Base-by-base conservation (phyloP, 2,888 invertebrate species). In the Aporophyla lueneburgensis region DNA sequence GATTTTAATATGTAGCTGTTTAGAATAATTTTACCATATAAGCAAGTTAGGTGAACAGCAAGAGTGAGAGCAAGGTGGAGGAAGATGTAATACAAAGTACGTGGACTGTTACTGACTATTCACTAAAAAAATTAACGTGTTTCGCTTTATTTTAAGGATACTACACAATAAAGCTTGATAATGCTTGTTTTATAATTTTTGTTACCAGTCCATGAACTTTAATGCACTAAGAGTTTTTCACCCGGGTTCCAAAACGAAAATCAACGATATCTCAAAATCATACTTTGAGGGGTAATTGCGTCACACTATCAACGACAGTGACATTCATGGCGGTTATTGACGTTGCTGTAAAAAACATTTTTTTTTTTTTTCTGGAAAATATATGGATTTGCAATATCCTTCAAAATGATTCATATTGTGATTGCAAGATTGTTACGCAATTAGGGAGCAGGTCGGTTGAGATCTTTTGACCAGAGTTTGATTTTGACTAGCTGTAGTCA, bases 81-180 rank as follows among this genome's bases (percentile, higher is more conserved):
- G 67, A 56, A 81, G 59, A 51, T 58, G 46, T 62, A 19, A 61
- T 24, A 71, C 54, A 81, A 81, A 81, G 81, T 75, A 84, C 46
- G 81, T 85, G 71, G 21, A 56, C 65, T 68, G 58, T 81, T 54
- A 24, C 43, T 56, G 63, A 58, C 5, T 67, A 61, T 71, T 56
- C 33, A 81, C 21, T 65, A 63, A 68, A 56, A 61, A n/a, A 12
- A 69, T 40, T 14, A 75, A 72, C 59, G 33, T 74, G 61, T 74
- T 58, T 0, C 12, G 81, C 85, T 81, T 81, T 56, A 56, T 67
- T 67, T 73, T 54, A 33, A 74, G 49, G 21, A 71, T 40, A 24
- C 0, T 49, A 0, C 53, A 67, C 54, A 12, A 56, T 43, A 9
- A 27, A 62, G 75, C 84, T 81, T 74, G 10, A 51, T 49, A 59